Evolutionary conservation across 1,140 invertebrate genomes (phyloP).

Genomic region (Drosophila miranda): DNA sequence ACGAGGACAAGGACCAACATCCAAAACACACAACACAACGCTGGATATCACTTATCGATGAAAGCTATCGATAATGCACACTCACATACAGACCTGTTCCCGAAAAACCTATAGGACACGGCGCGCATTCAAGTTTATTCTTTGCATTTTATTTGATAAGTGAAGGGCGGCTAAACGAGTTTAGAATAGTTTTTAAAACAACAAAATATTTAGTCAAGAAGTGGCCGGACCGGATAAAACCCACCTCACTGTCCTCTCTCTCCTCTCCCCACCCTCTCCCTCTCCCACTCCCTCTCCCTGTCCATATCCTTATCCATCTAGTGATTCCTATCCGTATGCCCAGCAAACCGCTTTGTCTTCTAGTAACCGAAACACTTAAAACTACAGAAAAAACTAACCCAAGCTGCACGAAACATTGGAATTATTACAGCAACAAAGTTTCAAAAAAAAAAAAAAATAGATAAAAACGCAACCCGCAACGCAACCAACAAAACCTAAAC

Average conservation of each 20-base stretch:
- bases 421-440: constrained; percentile 8
- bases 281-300: too few relatives aligned
- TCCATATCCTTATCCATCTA: background rate
- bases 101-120: too few relatives aligned
- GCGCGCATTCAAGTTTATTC: constrained; percentile 56
- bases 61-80: constrained; percentile 13
- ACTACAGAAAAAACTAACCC: background rate
- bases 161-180: constrained; percentile 51
- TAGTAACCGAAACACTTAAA: too few relatives aligned
- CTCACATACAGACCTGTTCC: constrained; percentile 37
- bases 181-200: constrained; percentile 58
- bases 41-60: constrained; percentile 22
- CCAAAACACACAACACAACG: constrained; percentile 29
- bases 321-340: background rate
- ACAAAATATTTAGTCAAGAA: constrained; percentile 64
- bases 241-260: constrained; percentile 4
- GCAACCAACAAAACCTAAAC: constrained; percentile 6
- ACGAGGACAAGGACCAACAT: constrained; percentile 49
- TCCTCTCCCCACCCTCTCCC: background rate
- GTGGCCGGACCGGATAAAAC: constrained; percentile 25
- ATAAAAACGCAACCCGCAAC: constrained; percentile 1
- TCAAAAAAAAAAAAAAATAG: constrained; percentile 8
- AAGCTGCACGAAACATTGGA: constrained; percentile 1
- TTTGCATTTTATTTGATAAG: constrained; percentile 77
- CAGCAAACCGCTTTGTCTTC: background rate